Base-by-base conservation (phyloP, 2,113 vertebrate genomes). In the Ptychochromis oligacanthus region DNA sequence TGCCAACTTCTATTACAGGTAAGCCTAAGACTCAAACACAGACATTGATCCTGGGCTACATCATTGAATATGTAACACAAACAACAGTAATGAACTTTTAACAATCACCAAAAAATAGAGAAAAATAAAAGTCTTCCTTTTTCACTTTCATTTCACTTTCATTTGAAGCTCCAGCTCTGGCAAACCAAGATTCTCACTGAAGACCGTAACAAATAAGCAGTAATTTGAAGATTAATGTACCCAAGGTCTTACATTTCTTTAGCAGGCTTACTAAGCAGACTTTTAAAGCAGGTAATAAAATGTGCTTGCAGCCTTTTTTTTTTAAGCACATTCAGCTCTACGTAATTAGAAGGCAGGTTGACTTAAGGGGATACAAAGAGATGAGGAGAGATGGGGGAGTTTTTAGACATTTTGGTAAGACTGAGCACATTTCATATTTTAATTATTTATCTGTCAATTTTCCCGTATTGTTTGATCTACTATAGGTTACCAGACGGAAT, bases 1-100 rank as follows among this genome's bases (percentile, higher is more conserved):
- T 52, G 75, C 60, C 84, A 91, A 75, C 75, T 79, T 85, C 59
- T 17, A 86, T 91, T 87, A 90, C 6, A 76, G 15, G 52, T 58
- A 49, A 43, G 49, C 43, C 75, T 55, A 4, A 20, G 55, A 81
- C 46, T 70, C 28, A 70, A 72, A 87, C 61, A 65, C 65, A 62
- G 28, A 49, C 62, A 67, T 10, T 6, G 64, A 84, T 87, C 28
- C 28, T 10, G 14, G 70, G 64, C 38, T 34, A 22, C 13, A n/a
- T 7, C 56, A 6, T 24, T 55, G 8, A 22, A 52, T 34, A 58
- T 43, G 22, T 38, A 26, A 87, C 49, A 54, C 24, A 26, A 80
- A 83, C 72, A 31, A 62, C 74, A 54, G 13, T 49, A 46, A n/a
- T 10, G 1, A 13, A 70, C 46, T 40, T 46, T 40, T n/a, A 43